Evolutionary conservation across 2,888 invertebrate genomes (phyloP).

Genomic region (Pterobdella sp.): DNA sequence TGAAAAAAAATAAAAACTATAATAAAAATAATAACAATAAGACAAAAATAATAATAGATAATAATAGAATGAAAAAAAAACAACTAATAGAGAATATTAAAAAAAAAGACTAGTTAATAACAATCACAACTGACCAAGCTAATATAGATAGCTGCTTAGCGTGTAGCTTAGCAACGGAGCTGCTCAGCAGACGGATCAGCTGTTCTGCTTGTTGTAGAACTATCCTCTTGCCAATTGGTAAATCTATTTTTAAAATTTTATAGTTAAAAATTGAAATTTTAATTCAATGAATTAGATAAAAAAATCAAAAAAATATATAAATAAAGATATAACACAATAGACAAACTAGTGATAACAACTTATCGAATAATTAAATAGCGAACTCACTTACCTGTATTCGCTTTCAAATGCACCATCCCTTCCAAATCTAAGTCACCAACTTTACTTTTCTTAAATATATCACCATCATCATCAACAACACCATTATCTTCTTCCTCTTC

Average conservation of each 20-base stretch:
- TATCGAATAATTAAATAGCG: too few species aligned
- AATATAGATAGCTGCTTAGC: not conserved
- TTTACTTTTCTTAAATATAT: not conserved
- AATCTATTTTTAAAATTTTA: not conserved
- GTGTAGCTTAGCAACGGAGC: slow-evolving; percentile 2
- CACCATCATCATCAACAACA: not conserved
- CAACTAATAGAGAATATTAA: not conserved
- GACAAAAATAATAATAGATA: not conserved
- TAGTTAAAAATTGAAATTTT: not conserved
- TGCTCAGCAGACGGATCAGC: not conserved
- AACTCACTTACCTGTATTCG: not conserved
- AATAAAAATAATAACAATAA: not conserved
- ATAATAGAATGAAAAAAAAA: not conserved
- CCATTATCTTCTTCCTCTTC: slow-evolving; percentile 38
- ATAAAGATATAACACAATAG: not conserved
- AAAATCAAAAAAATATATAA: not conserved
- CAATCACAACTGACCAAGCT: slow-evolving; percentile 15
- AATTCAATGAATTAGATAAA: not conserved
- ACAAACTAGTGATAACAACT: too few species aligned
- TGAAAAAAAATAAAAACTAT: not conserved
- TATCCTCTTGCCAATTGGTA: not conserved
- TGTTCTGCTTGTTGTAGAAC: too few species aligned
- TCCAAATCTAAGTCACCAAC: not conserved
- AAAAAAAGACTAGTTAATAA: not conserved
- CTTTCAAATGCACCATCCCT: not conserved